Evolutionary conservation across 2,113 vertebrate species (phyloP).

Genomic region (Gnathonemus echidnorhynchus): DNA sequence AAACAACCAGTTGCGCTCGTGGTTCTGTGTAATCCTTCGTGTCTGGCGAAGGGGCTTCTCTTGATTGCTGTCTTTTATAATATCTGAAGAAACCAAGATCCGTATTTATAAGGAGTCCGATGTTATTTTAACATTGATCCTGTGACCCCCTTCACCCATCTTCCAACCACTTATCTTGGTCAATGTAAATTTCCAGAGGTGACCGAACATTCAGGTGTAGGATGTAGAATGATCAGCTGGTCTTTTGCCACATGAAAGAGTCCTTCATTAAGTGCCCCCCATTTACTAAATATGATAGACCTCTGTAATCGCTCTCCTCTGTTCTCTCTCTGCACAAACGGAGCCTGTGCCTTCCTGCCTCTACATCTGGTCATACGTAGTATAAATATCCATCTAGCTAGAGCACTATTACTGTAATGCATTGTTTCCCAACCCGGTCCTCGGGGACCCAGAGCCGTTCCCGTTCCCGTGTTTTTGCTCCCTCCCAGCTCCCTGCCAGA

Average conservation of each 20-base stretch:
- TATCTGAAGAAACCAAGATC: not conserved
- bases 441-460: not conserved
- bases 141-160: not conserved
- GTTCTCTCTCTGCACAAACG: not conserved
- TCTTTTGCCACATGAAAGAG: not conserved
- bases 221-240: not conserved
- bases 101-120: not conserved
- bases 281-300: not conserved
- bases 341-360: not conserved
- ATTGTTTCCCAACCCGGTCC: not conserved
- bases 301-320: not conserved
- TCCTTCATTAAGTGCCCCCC: not conserved
- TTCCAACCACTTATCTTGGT: not conserved
- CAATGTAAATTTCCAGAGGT: not conserved
- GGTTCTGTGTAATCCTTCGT: not conserved
- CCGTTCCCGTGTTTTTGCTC: not conserved
- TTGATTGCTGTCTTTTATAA: not conserved
- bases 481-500: not conserved
- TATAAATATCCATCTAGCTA: not conserved
- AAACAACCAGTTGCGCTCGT: slow-evolving; percentile 7
- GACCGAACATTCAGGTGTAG: not conserved
- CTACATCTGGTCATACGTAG: not conserved
- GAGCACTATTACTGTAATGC: not conserved
- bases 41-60: not conserved
- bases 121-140: not conserved